Base-by-base conservation (phyloP, 2,888 invertebrate species). In the Adelphocoris suturalis region DNA sequence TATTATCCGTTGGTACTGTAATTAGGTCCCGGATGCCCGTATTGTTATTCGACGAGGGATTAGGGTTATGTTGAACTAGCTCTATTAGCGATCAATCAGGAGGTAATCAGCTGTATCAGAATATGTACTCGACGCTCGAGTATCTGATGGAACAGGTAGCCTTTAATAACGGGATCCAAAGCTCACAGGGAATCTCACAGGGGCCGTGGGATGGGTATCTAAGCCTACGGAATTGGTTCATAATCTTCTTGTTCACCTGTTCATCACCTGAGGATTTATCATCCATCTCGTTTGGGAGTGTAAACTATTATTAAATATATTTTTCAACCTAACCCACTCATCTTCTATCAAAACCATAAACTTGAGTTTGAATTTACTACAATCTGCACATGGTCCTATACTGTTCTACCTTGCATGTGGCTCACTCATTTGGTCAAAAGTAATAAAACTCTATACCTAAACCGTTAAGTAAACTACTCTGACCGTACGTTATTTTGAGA, bases 1-100 rank as follows among this genome's bases (percentile, higher is more conserved):
- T 68, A 68, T 68, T 68, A 68, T 68, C 68, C 68, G 23, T 19
- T 23, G 11, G 23, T 23, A 68, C 11, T 23, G 68, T 68, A 68
- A 68, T 68, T 68, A 68, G 68, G 68, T 16, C 23, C 23, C 11
- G 68, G 13, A 7, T n/a, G n/a, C 27, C 68, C 27, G 68, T 23
- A 68, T 68, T 68, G 68, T 68, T 68, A 68, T 68, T 68, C 68
- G 61, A 61, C 61, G 19, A 14, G 61, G n/a, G 61, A 61, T 61
- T 61, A 61, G 68, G 68, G 68, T 27, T 68, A 68, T 68, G 68
- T 68, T 68, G 68, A 68, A 68, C n/a, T 23, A 68, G 68, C 68
- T 68, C 68, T 68, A 68, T 68, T 68, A 68, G 68, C 27, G 68
- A 68, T 68, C 68, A 23, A 68, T 68, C 68, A 68, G 61, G 68